Percentiles rank a stretch among this genome's conserved stretches.
Conservation (phyloP, 2,797 vertebrate species). For the Danio aesculapii region DNA sequence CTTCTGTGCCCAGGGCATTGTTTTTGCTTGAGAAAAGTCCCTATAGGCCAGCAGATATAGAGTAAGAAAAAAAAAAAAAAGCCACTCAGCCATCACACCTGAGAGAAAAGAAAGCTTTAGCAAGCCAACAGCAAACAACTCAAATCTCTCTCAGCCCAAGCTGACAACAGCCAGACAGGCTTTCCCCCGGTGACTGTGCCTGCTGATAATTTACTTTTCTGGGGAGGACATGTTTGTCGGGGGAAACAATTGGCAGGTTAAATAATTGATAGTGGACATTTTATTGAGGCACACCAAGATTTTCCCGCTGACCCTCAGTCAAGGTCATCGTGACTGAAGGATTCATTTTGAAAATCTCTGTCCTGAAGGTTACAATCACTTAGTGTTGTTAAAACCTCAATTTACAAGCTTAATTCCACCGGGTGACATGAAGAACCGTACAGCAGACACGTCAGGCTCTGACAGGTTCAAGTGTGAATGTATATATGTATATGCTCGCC, state of each 20-base stretch:
- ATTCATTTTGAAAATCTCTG: constrained; percentile 19
- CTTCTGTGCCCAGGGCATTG: constrained; percentile 77
- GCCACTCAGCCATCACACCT: constrained; percentile 39
- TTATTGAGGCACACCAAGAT: constrained; percentile 77
- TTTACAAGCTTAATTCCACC: constrained; percentile 25
- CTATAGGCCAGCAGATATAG: constrained; percentile 61
- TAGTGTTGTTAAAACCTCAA: constrained; percentile 36
- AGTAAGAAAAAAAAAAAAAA: constrained; percentile 26
- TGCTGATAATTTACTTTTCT: constrained; percentile 77
- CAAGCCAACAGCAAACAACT: constrained; percentile 55
- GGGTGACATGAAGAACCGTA: not conserved
- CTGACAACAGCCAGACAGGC: constrained; percentile 72
- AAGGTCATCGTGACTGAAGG: constrained; percentile 64
- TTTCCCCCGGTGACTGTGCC: constrained; percentile 72
- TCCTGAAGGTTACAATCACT: constrained; percentile 30
- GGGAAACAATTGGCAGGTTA: constrained; percentile 81
- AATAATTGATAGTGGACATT: constrained; percentile 88
- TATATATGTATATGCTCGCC: constrained; percentile 6
- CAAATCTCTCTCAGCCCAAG: constrained; percentile 56
- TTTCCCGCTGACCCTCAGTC: constrained; percentile 74
- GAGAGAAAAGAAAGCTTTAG: constrained; percentile 57
- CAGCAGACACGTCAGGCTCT: constrained; percentile 5
- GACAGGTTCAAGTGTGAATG: constrained; percentile 16
- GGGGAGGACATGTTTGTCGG: constrained; percentile 75
- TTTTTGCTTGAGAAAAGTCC: constrained; percentile 74